Evolutionary conservation across 2,797 vertebrate genomes (phyloP).

Genomic region (Pangasius djambal): DNA sequence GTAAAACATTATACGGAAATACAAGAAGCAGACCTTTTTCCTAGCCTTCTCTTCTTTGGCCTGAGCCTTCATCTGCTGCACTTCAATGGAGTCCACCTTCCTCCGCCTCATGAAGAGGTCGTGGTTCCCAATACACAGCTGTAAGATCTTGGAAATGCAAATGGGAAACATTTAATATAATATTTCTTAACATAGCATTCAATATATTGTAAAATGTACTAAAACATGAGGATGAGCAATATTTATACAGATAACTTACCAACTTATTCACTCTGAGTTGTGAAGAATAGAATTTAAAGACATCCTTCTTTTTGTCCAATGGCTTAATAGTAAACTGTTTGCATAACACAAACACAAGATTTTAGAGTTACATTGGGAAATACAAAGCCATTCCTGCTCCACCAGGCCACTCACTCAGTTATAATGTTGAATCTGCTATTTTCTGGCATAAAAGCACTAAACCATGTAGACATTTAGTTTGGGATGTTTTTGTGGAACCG

Average conservation of each 20-base stretch:
- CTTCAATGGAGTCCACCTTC: constrained; percentile 91
- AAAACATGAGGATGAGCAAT: background rate
- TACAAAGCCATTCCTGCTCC: background rate
- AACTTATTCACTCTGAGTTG: constrained; percentile 90
- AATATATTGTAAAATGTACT: background rate
- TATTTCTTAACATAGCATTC: background rate
- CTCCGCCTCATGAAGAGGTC: constrained; percentile 91
- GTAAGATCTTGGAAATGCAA: constrained; percentile 75
- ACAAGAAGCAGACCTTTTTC: constrained; percentile 81
- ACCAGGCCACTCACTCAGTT: background rate
- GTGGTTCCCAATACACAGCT: constrained; percentile 91
- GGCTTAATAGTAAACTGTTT: constrained; percentile 90
- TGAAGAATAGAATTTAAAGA: constrained; percentile 93
- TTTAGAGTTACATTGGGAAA: background rate
- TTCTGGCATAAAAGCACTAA: background rate
- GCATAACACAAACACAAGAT: constrained; percentile 32
- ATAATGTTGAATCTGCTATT: background rate
- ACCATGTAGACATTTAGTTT: background rate
- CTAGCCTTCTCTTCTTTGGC: constrained; percentile 91
- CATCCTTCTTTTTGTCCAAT: constrained; percentile 91
- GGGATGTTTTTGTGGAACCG: background rate
- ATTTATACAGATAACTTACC: constrained; percentile 71
- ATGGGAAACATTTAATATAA: background rate
- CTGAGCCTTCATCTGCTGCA: constrained; percentile 94
- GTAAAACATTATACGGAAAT: background rate